Evolutionary conservation across 2,113 vertebrate genomes (phyloP).

Genomic region (Morone saxatilis): DNA sequence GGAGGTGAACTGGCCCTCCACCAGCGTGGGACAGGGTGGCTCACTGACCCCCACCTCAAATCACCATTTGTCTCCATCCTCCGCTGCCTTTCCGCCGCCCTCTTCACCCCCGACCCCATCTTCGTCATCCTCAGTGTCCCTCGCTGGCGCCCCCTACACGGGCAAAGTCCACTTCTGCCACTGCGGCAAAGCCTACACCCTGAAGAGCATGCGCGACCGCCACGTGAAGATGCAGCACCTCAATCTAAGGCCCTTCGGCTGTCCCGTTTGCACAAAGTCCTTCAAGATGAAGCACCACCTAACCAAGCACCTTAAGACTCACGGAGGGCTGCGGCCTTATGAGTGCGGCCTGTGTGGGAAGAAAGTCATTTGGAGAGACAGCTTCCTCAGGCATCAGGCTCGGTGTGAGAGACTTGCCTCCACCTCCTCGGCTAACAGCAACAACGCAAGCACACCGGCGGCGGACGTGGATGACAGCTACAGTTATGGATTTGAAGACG

Average conservation of each 20-base stretch:
- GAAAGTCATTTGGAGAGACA: conserved; percentile 87
- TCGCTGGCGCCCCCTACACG: conserved; percentile 73
- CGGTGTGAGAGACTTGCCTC: conserved; percentile 80
- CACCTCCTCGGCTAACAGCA: conserved; percentile 37
- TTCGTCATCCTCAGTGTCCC: conserved; percentile 81
- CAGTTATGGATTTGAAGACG: conserved; percentile 71
- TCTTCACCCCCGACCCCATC: conserved; percentile 77
- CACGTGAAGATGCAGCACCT: conserved; percentile 90
- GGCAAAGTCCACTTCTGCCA: conserved; percentile 88
- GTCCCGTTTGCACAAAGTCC: conserved; percentile 86
- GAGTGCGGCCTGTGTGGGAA: conserved; percentile 86
- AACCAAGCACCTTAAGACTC: conserved; percentile 88
- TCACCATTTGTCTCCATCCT: conserved; percentile 67
- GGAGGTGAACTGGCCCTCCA: conserved; percentile 73
- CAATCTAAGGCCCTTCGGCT: conserved; percentile 86
- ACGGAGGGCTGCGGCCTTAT: conserved; percentile 84
- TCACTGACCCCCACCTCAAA: conserved; percentile 58
- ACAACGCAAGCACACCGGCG: background rate
- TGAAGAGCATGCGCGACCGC: conserved; percentile 88
- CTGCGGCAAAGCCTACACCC: conserved; percentile 87
- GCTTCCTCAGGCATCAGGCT: conserved; percentile 85
- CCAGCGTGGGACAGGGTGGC: conserved; percentile 37
- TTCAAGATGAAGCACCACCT: conserved; percentile 90
- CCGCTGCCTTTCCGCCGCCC: conserved; percentile 62
- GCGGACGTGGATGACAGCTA: conserved; percentile 47